These are phyloP conservation scores for Salvelinus fontinalis DNA, from an alignment of 2,113 vertebrate species.

Conservation along the genomic window DNA sequence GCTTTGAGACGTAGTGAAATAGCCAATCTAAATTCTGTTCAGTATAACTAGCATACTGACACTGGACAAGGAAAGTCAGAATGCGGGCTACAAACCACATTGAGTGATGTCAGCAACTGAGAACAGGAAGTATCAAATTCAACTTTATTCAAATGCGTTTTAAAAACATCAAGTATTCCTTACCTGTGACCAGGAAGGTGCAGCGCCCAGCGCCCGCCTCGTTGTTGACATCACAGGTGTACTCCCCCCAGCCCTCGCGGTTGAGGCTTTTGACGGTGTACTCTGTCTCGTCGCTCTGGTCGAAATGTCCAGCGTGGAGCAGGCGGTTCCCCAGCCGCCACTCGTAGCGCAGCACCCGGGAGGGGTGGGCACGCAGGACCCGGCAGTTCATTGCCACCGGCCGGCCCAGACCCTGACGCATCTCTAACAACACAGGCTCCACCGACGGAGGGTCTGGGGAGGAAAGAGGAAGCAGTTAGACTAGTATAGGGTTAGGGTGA, in stretches of 20 bases:
- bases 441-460: slow-evolving; percentile 88
- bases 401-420: slow-evolving; percentile 89
- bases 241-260: slow-evolving; percentile 88
- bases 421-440: slow-evolving; percentile 88
- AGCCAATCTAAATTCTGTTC: neutral
- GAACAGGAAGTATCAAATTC: no score
- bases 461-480: slow-evolving; percentile 14
- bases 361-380: slow-evolving; percentile 89
- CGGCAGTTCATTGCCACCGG: slow-evolving; percentile 89
- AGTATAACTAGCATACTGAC: neutral
- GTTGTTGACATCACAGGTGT: slow-evolving; percentile 95
- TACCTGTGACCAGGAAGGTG: slow-evolving; percentile 95
- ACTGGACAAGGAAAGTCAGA: neutral
- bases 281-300: slow-evolving; percentile 88
- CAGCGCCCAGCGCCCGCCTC: slow-evolving; percentile 92
- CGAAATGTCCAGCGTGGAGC: slow-evolving; percentile 85
- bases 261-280: slow-evolving; percentile 85
- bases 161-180: neutral
- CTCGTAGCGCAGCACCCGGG: slow-evolving; percentile 89
- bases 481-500: neutral
- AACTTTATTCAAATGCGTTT: no score
- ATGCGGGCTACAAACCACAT: neutral
- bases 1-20: neutral
- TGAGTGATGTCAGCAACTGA: no score
- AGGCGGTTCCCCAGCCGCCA: slow-evolving; percentile 89